phyloP scores from a whole-genome alignment of 1,140 invertebrate species.

The Grapholita molesta region DNA sequence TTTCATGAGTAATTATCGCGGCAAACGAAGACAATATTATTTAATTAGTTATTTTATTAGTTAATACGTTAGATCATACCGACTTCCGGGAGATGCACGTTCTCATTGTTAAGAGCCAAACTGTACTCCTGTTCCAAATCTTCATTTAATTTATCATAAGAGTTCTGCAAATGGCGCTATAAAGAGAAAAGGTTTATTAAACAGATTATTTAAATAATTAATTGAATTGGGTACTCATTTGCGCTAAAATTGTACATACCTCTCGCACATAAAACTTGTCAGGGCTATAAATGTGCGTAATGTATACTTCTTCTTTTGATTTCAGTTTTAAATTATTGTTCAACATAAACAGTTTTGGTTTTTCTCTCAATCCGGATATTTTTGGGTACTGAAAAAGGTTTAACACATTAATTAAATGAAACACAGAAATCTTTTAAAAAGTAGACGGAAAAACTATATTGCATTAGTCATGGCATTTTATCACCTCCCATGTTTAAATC shows the following conservation, averaged over 20 bases:
- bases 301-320: constrained; percentile 50
- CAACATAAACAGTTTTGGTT: constrained; percentile 46
- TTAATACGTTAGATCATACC: constrained; percentile 34
- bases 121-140: constrained; percentile 60
- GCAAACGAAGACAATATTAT: not conserved
- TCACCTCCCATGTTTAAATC: no score
- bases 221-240: no score
- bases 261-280: constrained; percentile 65
- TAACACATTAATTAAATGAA: not conserved
- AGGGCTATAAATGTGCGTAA: constrained; percentile 56
- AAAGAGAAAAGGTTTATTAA: constrained; percentile 26
- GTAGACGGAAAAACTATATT: no score
- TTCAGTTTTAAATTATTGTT: constrained; percentile 49
- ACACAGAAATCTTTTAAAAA: not conserved
- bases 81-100: constrained; percentile 59
- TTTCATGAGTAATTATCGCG: no score
- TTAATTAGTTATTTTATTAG: not conserved
- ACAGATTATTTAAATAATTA: no score
- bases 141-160: constrained; percentile 55
- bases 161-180: constrained; percentile 45
- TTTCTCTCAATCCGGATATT: constrained; percentile 39
- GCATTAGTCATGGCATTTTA: no score
- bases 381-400: constrained; percentile 47
- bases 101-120: constrained; percentile 33
- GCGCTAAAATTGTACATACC: constrained; percentile 38